Evolutionary conservation across 2,797 vertebrate genomes (phyloP).

Genomic region (Harpagifer antarcticus): DNA sequence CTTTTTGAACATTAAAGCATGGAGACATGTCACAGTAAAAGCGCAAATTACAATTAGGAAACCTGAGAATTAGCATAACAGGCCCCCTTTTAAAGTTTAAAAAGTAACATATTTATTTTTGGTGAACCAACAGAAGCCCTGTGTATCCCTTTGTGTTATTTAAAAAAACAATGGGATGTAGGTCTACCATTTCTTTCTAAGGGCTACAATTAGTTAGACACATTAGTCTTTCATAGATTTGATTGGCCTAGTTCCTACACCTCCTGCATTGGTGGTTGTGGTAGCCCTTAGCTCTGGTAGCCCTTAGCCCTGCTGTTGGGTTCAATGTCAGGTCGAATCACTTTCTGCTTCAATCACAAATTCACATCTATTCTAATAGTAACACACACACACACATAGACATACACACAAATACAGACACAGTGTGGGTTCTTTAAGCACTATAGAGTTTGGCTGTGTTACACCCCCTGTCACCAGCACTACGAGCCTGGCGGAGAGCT

Average conservation of each 20-base stretch:
- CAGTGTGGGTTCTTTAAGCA: slow-evolving; percentile 59
- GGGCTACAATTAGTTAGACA: not conserved
- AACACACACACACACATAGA: slow-evolving; percentile 35
- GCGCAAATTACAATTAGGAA: too few relatives aligned
- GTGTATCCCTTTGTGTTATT: not conserved
- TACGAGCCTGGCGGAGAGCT: slow-evolving; percentile 70
- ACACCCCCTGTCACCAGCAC: slow-evolving; percentile 71
- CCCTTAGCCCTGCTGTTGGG: slow-evolving; percentile 23
- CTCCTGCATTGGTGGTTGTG: slow-evolving; percentile 7
- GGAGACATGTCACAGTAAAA: too few relatives aligned
- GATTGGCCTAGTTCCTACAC: not conserved
- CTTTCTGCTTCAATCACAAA: slow-evolving; percentile 36
- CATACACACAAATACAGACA: slow-evolving; percentile 31
- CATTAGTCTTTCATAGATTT: not conserved
- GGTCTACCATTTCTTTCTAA: too few relatives aligned
- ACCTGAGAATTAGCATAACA: too few relatives aligned
- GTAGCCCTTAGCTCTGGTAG: slow-evolving; percentile 3
- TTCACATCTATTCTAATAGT: slow-evolving; percentile 36
- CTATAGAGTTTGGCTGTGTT: slow-evolving; percentile 71
- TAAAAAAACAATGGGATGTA: too few relatives aligned
- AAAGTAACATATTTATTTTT: not conserved
- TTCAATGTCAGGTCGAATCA: slow-evolving; percentile 27
- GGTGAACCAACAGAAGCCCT: not conserved
- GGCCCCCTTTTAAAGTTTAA: not conserved
- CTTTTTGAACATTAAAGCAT: too few relatives aligned